A percentile compares a stretch with the other conserved stretches of the same genome.
Evolutionary conservation across 2,113 vertebrate species (phyloP).

Genomic region (Oenanthe melanoleuca): DNA sequence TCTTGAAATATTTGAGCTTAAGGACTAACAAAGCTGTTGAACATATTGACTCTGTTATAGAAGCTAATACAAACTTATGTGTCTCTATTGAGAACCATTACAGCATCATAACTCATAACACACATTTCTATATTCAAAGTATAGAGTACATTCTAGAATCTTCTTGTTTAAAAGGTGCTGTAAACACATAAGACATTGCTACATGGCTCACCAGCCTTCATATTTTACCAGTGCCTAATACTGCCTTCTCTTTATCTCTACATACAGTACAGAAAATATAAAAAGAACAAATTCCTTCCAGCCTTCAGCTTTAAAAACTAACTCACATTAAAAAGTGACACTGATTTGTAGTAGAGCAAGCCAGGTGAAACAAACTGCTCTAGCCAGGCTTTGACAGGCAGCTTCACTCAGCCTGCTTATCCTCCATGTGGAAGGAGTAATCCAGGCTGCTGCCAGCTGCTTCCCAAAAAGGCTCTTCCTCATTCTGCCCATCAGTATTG

Average conservation of each 20-base stretch:
- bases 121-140: not conserved
- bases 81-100: not conserved
- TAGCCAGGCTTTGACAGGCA: slow-evolving; percentile 32
- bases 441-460: slow-evolving; percentile 21
- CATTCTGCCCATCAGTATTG: not conserved
- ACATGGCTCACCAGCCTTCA: not conserved
- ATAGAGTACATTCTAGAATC: not conserved
- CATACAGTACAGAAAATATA: not conserved
- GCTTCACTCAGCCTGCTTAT: slow-evolving; percentile 20
- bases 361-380: not conserved
- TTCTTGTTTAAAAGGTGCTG: not conserved
- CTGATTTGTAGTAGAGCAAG: not conserved
- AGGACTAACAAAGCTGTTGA: not conserved
- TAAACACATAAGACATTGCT: not conserved
- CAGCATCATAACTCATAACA: not conserved
- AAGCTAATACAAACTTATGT: not conserved
- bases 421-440: slow-evolving; percentile 20
- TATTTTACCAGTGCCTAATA: not conserved
- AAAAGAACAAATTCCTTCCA: not conserved
- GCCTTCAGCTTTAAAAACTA: slow-evolving; percentile 12
- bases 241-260: not conserved
- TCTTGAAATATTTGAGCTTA: not conserved
- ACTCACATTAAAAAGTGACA: not conserved
- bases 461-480: slow-evolving; percentile 9
- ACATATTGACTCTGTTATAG: not conserved